These are phyloP conservation scores for Gallinago solitaria DNA, from an alignment of 2,797 vertebrate genomes.

Conservation along the genomic window DNA sequence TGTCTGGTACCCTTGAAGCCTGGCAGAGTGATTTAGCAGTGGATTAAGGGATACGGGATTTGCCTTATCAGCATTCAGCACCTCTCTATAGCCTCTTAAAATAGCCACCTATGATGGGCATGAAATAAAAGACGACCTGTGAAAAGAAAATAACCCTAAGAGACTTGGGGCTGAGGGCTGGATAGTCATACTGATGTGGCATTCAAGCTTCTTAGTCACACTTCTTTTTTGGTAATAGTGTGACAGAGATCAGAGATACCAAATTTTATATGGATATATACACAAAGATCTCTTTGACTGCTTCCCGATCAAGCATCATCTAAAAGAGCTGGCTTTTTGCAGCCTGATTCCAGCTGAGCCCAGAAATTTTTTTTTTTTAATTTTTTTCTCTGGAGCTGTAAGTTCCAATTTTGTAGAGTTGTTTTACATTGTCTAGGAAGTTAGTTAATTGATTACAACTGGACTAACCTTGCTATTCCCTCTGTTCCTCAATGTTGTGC, in stretches of 20 bases:
- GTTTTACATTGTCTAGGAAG: neutral
- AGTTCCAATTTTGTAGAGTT: neutral
- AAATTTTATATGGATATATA: neutral
- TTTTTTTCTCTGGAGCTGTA: neutral
- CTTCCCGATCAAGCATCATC: neutral
- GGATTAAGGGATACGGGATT: conserved; percentile 63
- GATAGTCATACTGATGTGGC: neutral
- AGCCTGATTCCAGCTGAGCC: neutral
- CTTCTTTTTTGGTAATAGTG: conserved; percentile 28
- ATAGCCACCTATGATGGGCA: conserved; percentile 45
- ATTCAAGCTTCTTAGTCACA: conserved; percentile 52
- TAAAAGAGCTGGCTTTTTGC: neutral
- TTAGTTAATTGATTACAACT: neutral
- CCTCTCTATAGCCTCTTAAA: conserved; percentile 50
- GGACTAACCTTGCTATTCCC: neutral
- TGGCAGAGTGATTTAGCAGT: conserved; percentile 58
- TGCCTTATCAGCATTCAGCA: conserved; percentile 69
- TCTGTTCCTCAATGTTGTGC: neutral
- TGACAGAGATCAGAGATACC: conserved; percentile 28
- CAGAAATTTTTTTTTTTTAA: neutral
- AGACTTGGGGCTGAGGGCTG: neutral
- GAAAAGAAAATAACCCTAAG: conserved; percentile 40
- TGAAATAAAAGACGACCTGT: conserved; percentile 52
- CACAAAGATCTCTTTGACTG: conserved; percentile 29
- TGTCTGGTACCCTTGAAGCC: conserved; percentile 54